phyloP scores from a whole-genome alignment of 2,888 invertebrate genomes.

The Morpho deidamia region DNA sequence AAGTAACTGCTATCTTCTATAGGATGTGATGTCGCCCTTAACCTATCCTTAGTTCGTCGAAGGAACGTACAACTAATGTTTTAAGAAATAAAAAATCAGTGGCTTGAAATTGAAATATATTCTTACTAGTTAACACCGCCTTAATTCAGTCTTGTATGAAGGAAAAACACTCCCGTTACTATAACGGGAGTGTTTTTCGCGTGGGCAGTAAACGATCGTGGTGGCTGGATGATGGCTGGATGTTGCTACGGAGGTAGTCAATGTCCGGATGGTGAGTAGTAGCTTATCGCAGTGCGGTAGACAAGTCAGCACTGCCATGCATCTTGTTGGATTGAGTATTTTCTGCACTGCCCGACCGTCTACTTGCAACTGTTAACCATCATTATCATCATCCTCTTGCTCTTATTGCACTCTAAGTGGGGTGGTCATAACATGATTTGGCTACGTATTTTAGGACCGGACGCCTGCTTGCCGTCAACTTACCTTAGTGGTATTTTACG shows the following conservation, averaged over 20 bases:
- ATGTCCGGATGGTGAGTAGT: conserved; percentile 41
- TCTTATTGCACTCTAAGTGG: too few species aligned
- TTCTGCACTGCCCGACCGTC: conserved; percentile 46
- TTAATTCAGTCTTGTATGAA: not conserved
- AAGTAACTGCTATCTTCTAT: conserved; percentile 86
- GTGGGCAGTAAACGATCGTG: conserved; percentile 33
- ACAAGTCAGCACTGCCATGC: conserved; percentile 45
- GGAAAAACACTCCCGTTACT: too few species aligned
- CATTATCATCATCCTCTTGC: too few species aligned
- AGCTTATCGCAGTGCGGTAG: conserved; percentile 39
- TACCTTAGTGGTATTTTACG: too few species aligned
- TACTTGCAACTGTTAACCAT: conserved; percentile 40
- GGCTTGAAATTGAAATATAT: too few species aligned
- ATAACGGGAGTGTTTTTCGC: not conserved
- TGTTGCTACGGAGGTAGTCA: conserved; percentile 27
- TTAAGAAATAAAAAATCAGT: too few species aligned
- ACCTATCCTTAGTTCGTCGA: too few species aligned
- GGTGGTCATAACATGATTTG: too few species aligned
- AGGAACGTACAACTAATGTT: too few species aligned
- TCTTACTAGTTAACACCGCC: not conserved
- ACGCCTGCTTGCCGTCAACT: too few species aligned
- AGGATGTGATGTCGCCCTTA: too few species aligned
- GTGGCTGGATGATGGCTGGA: conserved; percentile 26
- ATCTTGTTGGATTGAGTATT: conserved; percentile 36
- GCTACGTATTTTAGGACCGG: too few species aligned